Conservation (phyloP, 30 jellyfish, hydroid and myxozoan species). For the Aurelia coerulea region DNA sequence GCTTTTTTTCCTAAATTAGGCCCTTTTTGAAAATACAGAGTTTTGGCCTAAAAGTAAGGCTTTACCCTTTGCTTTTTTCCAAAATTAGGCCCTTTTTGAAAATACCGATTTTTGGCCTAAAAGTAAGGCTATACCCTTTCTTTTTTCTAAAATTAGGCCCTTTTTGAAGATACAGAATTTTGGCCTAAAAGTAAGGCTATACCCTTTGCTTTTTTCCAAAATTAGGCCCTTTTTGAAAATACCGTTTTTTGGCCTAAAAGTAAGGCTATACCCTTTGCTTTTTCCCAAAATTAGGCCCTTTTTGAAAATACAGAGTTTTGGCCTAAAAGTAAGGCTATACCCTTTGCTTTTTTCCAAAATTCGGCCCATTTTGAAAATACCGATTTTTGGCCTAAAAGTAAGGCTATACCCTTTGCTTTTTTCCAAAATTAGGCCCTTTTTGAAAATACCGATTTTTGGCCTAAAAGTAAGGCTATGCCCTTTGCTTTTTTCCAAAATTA, state of each 20-base stretch:
- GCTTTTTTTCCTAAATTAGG: background rate
- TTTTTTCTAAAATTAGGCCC: background rate
- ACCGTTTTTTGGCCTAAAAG: no score
- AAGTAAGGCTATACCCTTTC: background rate
- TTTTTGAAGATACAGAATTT: background rate
- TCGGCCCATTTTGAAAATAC: background rate
- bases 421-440: background rate
- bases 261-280: no score
- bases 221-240: background rate
- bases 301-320: background rate
- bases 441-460: background rate
- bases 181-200: background rate
- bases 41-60: background rate
- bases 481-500: background rate
- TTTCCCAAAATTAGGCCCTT: background rate
- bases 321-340: background rate
- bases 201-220: background rate
- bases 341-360: background rate
- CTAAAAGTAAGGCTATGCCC: background rate
- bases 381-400: background rate
- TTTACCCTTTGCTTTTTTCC: background rate
- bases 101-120: background rate
- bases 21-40: background rate
- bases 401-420: conserved; percentile 1
- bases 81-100: background rate